These are phyloP conservation scores for Spilosoma lubricipeda DNA, from an alignment of 2,888 invertebrate species.

Conservation along the genomic window DNA sequence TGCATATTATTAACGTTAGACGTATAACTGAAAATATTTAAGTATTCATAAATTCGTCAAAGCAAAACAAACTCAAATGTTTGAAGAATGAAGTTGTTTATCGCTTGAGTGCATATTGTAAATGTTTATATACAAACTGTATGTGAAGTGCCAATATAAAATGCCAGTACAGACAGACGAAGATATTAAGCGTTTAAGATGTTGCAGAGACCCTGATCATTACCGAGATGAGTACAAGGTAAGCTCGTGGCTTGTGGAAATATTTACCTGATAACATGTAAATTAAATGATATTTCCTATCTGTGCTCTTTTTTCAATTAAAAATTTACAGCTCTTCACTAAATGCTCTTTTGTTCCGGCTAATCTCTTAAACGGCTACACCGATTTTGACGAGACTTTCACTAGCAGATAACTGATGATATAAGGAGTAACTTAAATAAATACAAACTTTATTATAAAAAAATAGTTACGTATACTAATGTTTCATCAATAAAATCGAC, in stretches of 20 bases:
- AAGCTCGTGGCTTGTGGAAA: neutral
- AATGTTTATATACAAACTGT: neutral
- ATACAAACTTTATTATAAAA: too few species aligned
- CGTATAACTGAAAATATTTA: neutral
- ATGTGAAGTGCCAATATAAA: neutral
- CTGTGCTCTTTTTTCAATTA: too few species aligned
- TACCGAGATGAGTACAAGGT: neutral
- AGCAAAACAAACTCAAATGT: neutral
- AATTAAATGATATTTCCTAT: neutral
- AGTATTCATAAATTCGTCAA: neutral
- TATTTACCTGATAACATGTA: neutral
- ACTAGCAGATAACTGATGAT: too few species aligned
- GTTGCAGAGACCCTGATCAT: neutral
- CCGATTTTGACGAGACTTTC: too few species aligned
- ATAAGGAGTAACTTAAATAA: too few species aligned
- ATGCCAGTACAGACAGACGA: neutral
- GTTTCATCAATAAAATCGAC: too few species aligned
- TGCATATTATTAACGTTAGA: neutral
- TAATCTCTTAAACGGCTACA: too few species aligned
- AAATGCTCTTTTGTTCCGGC: too few species aligned
- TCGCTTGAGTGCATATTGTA: neutral
- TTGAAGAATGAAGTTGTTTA: slow-evolving; percentile 1
- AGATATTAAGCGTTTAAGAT: neutral
- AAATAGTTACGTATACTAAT: too few species aligned
- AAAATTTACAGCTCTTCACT: too few species aligned